phyloP scores from a whole-genome alignment of 2,888 invertebrate species.

The Diarsia mendica region DNA sequence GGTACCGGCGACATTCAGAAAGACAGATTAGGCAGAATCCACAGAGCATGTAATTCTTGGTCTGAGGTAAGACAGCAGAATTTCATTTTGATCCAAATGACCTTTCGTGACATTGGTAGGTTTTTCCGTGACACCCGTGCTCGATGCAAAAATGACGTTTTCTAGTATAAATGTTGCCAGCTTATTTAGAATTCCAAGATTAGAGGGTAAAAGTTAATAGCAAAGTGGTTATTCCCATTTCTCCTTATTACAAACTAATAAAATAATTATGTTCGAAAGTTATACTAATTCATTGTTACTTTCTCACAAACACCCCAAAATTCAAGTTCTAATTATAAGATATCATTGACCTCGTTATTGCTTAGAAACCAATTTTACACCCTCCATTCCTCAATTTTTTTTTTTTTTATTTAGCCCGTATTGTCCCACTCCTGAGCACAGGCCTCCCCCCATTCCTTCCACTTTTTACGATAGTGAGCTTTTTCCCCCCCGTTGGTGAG shows the following conservation, averaged over 20 bases:
- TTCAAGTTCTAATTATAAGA: not conserved
- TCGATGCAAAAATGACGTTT: constrained; percentile 34
- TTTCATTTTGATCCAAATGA: constrained; percentile 60
- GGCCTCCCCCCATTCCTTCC: no score
- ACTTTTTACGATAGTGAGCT: no score
- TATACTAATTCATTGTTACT: not conserved
- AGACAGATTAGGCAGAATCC: not conserved
- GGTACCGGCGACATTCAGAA: not conserved
- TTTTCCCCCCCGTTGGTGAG: no score
- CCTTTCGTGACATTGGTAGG: constrained; percentile 76
- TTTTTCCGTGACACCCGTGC: constrained; percentile 7
- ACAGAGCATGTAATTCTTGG: no score
- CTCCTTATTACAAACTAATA: not conserved
- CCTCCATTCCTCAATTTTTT: no score
- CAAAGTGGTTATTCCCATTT: not conserved
- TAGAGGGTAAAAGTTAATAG: constrained; percentile 22
- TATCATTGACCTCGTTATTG: not conserved
- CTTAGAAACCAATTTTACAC: not conserved
- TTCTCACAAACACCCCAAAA: not conserved
- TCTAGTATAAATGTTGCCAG: constrained; percentile 61
- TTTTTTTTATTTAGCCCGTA: no score
- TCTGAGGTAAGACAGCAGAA: no score
- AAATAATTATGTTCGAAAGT: not conserved
- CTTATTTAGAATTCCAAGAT: not conserved
- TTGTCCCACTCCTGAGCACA: no score